Evolutionary conservation across 1,140 invertebrate species (phyloP), one percentile per base, ranked within the genome.

Genomic region (Drosophila willistoni): DNA sequence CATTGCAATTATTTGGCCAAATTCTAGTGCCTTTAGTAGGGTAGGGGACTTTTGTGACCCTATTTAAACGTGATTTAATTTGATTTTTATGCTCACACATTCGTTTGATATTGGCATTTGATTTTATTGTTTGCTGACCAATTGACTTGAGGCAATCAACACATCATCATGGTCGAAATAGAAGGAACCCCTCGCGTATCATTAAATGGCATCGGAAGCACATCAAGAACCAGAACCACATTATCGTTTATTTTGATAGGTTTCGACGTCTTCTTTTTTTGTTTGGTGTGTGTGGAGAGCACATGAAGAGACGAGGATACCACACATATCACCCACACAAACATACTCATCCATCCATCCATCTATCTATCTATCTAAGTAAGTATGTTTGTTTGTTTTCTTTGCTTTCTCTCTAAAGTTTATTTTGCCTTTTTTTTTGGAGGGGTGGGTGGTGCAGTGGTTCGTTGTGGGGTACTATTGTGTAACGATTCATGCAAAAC

Each of bases 191-290:
- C 62, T 51, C 41, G 71, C 77, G 67, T 77, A 65, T 67, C 70
- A 61, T 66, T 81, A 83, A 83, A 87, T 83, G 62, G 72, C 79
- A 79, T 77, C 77, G 64, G 29, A 36, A 19, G 68, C 64, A 41
- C 61, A 59, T 77, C 77, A 34, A 68, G 42, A 34, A 62, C 34
- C 47, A 68, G 44, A 39, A 63, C 67, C 60, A 77, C 81, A 89
- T 87, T 89, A 87, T 87, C 83, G 83, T 87, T 89, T 80, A 73
- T 89, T 89, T 87, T 87, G 84, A 87, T 87, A 73, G 84, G 73
- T 87, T 86, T 86, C 56, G 7, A 9, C 14, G 14, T 47, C 7
- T 47, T 17, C 17, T 62, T 72, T 77, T 47, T 62, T 47, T 19
- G 67, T 77, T 47, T 62, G 41, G 14, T 22, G 1, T 22, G 1